These are phyloP conservation scores for Magallana gigas DNA, from an alignment of 1,140 invertebrate genomes.

Conservation along the genomic window DNA sequence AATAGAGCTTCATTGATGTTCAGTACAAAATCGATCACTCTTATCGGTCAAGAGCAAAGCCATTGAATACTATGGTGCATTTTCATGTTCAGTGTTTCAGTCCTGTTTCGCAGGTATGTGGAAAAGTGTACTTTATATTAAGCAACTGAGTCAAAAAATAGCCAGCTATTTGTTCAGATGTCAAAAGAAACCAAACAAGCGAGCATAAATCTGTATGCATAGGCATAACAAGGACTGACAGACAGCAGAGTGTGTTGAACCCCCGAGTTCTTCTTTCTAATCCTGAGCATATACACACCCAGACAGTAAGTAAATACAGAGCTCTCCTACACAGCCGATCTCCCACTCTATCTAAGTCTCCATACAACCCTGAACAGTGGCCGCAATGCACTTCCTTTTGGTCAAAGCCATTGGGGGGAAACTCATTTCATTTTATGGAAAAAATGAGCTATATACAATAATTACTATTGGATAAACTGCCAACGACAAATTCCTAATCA, in stretches of 20 bases:
- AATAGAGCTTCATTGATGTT: constrained; percentile 24
- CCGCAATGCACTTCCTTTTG: neutral
- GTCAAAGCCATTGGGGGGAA: neutral
- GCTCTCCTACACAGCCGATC: neutral
- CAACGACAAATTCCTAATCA: constrained; percentile 36
- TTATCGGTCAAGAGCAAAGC: constrained; percentile 26
- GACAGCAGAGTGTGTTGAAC: neutral
- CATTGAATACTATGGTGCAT: constrained; percentile 17
- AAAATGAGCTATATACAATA: constrained; percentile 34
- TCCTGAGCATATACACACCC: neutral
- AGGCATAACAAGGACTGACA: constrained; percentile 19
- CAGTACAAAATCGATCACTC: constrained; percentile 3
- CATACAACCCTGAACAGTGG: neutral
- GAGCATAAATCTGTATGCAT: constrained; percentile 10
- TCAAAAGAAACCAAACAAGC: constrained; percentile 22
- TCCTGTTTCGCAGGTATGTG: constrained; percentile 27
- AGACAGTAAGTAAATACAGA: neutral
- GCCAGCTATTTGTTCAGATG: constrained; percentile 25
- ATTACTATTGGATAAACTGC: constrained; percentile 34
- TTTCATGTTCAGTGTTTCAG: constrained; percentile 1
- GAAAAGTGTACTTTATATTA: constrained; percentile 35
- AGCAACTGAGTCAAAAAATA: constrained; percentile 28
- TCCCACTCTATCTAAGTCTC: neutral
- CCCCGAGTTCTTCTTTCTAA: neutral
- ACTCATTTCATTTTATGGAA: constrained; percentile 8